These are phyloP conservation scores for Aurelia coerulea DNA, from an alignment of 30 jellyfish, hydroid and myxozoan genomes.

Conservation along the genomic window DNA sequence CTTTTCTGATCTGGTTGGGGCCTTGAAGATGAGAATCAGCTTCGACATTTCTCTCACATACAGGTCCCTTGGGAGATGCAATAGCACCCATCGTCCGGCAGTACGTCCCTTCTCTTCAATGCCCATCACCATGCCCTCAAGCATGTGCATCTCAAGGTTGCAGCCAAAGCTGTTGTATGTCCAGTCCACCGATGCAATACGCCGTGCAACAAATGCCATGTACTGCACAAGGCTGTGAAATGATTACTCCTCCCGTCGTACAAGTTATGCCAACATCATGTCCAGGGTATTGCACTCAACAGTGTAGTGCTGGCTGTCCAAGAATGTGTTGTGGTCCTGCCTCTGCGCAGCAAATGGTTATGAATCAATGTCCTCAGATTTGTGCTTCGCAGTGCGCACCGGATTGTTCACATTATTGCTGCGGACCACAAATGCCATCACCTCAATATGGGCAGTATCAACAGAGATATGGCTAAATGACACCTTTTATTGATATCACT, in stretches of 20 bases:
- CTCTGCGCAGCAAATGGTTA: conserved; percentile 57
- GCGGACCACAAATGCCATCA: conserved; percentile 71
- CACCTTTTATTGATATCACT: too few relatives aligned
- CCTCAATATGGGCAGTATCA: conserved; percentile 1
- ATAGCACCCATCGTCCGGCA: conserved; percentile 60
- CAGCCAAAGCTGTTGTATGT: conserved; percentile 71
- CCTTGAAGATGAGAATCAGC: too few relatives aligned
- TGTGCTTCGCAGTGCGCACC: conserved; percentile 81
- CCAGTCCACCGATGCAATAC: conserved; percentile 47
- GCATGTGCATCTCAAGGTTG: conserved; percentile 76
- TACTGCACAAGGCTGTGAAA: conserved; percentile 17
- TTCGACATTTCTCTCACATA: too few relatives aligned
- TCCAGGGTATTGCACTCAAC: conserved; percentile 58
- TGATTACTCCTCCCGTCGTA: conserved; percentile 56
- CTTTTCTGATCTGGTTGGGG: too few relatives aligned
- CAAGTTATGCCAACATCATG: conserved; percentile 61
- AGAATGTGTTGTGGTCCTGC: conserved; percentile 75
- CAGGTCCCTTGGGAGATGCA: conserved; percentile 72
- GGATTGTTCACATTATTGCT: conserved; percentile 70
- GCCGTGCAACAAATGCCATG: conserved; percentile 5
- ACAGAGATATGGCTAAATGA: too few relatives aligned
- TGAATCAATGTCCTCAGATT: conserved; percentile 71
- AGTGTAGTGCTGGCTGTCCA: conserved; percentile 71
- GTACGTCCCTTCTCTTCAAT: conserved; percentile 71
- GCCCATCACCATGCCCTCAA: conserved; percentile 76